Percentiles rank a stretch among this genome's conserved stretches.
Evolutionary conservation across 2,797 vertebrate species (phyloP).

Genomic region (Lophius americanus): DNA sequence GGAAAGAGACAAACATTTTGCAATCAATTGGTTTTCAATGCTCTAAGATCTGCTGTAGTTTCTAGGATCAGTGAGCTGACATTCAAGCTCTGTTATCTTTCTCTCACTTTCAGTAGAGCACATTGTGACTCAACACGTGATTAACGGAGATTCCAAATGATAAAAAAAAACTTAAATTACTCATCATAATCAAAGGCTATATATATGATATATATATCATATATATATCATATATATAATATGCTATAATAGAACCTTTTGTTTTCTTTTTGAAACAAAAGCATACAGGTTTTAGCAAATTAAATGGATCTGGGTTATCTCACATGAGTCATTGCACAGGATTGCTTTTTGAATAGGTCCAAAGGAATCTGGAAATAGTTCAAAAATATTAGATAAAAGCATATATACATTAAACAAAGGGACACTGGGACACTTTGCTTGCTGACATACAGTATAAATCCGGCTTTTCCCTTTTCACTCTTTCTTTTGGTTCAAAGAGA

Average conservation of each 20-base stretch:
- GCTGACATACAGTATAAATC: slow-evolving; percentile 17
- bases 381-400: not conserved
- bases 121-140: slow-evolving; percentile 26
- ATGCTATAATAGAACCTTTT: not conserved
- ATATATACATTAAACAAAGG: not conserved
- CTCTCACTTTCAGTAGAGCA: slow-evolving; percentile 15
- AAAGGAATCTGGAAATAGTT: not conserved
- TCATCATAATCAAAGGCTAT: too few species aligned
- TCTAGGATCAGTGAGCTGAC: slow-evolving; percentile 10
- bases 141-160: slow-evolving; percentile 18
- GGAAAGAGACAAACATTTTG: slow-evolving; percentile 1
- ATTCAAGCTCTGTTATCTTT: slow-evolving; percentile 20
- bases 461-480: not conserved
- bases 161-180: not conserved
- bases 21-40: slow-evolving; percentile 19
- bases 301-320: not conserved
- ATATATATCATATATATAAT: too few species aligned
- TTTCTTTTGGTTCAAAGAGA: slow-evolving; percentile 54
- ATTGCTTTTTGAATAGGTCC: not conserved
- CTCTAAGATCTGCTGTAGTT: slow-evolving; percentile 11
- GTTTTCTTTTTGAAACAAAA: too few species aligned
- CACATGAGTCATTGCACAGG: not conserved
- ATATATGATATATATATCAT: too few species aligned
- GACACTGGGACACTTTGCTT: slow-evolving; percentile 4
- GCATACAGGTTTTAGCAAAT: not conserved